Percentiles rank a stretch among this genome's conserved stretches.
These are phyloP conservation scores for Hypercompe scribonia DNA, from an alignment of 2,888 invertebrate genomes.

Conservation along the genomic window DNA sequence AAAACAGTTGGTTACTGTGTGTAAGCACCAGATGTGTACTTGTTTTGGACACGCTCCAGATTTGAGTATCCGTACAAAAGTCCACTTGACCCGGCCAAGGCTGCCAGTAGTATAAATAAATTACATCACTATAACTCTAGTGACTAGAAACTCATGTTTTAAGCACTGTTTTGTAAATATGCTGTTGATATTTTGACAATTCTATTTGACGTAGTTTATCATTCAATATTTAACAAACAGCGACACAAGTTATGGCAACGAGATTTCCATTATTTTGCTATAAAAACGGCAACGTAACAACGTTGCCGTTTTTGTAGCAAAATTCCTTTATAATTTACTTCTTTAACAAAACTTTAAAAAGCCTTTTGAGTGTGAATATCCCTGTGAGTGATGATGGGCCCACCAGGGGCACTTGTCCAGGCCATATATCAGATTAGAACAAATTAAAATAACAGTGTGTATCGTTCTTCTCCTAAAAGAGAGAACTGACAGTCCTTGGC, in stretches of 20 bases:
- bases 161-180: neutral
- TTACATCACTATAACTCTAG: conserved; percentile 2
- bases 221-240: neutral
- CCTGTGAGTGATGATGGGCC: neutral
- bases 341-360: neutral
- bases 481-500: neutral
- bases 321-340: neutral
- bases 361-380: neutral
- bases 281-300: neutral
- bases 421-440: neutral
- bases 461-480: neutral
- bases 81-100: conserved; percentile 24
- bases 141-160: neutral
- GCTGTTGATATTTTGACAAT: neutral
- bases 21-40: conserved; percentile 31
- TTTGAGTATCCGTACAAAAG: neutral
- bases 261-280: neutral
- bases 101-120: conserved; percentile 1
- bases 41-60: conserved; percentile 27
- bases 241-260: neutral
- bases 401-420: neutral
- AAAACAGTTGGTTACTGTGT: conserved; percentile 20
- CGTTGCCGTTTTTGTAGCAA: too few relatives aligned
- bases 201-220: neutral
- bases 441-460: neutral